Conservation (phyloP, 2,888 invertebrate genomes). For the Lithophane socia region DNA sequence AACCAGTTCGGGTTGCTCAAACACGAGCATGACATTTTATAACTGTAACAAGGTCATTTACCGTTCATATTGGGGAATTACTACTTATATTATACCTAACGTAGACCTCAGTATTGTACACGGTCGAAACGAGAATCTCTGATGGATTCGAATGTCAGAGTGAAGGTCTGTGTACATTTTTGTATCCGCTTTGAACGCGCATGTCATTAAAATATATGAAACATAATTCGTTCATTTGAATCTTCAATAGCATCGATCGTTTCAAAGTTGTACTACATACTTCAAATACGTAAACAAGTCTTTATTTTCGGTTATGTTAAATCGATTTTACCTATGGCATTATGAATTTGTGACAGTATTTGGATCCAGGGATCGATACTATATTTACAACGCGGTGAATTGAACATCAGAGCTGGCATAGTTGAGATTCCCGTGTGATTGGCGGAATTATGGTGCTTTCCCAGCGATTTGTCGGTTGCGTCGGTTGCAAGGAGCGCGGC, state of each 20-base stretch:
- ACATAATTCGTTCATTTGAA: conserved; percentile 39
- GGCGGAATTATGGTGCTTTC: conserved; percentile 76
- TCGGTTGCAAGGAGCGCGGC: conserved; percentile 72
- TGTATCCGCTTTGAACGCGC: conserved; percentile 64
- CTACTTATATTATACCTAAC: conserved; percentile 67
- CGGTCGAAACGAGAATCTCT: conserved; percentile 77
- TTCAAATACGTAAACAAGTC: conserved; percentile 1
- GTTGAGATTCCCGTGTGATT: conserved; percentile 77
- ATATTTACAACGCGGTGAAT: conserved; percentile 56
- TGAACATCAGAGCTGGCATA: conserved; percentile 66
- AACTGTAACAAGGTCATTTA: conserved; percentile 88
- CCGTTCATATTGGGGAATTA: conserved; percentile 83
- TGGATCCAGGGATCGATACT: conserved; percentile 39
- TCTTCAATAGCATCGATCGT: conserved; percentile 7
- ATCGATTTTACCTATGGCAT: neutral
- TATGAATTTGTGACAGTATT: conserved; percentile 37
- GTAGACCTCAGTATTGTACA: conserved; percentile 72
- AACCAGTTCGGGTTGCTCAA: conserved; percentile 81
- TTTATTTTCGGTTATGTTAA: conserved; percentile 5
- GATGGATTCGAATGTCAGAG: conserved; percentile 80
- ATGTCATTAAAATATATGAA: conserved; percentile 66
- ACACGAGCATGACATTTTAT: conserved; percentile 87
- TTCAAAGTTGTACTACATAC: conserved; percentile 16
- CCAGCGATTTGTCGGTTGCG: conserved; percentile 78
- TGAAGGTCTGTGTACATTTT: conserved; percentile 77